Percentiles rank a stretch among this genome's conserved stretches.
Conservation (phyloP, 1,140 invertebrate genomes). For the Rhyacophila brunnea region DNA sequence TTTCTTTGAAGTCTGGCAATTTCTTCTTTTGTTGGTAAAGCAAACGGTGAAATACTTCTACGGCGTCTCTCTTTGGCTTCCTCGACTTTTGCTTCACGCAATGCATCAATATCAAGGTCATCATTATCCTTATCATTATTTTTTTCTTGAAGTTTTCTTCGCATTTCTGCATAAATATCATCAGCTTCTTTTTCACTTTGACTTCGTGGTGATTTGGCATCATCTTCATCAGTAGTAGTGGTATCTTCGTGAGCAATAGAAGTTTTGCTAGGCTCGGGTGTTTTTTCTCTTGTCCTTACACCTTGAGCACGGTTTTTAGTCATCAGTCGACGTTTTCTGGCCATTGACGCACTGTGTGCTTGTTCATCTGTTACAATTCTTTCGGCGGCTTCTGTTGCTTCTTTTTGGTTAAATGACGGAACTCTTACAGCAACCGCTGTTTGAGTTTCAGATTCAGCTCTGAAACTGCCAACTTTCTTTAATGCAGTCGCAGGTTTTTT, state of each 20-base stretch:
- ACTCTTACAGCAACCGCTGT: slow-evolving; percentile 37
- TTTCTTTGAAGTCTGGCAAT: slow-evolving; percentile 42
- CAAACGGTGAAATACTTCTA: slow-evolving; percentile 54
- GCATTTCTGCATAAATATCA: slow-evolving; percentile 53
- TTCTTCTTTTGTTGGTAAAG: slow-evolving; percentile 47
- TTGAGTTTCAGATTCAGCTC: slow-evolving; percentile 44
- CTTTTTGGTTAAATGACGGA: slow-evolving; percentile 34
- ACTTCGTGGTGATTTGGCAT: slow-evolving; percentile 34
- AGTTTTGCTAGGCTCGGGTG: slow-evolving; percentile 53
- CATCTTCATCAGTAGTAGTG: slow-evolving; percentile 52
- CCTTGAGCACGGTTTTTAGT: slow-evolving; percentile 52
- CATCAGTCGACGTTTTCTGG: slow-evolving; percentile 53
- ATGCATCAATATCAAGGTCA: slow-evolving; percentile 49
- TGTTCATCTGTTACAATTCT: slow-evolving; percentile 49
- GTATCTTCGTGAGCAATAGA: slow-evolving; percentile 47
- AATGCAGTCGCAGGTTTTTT: slow-evolving; percentile 17
- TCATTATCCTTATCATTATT: slow-evolving; percentile 48
- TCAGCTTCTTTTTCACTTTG: slow-evolving; percentile 47
- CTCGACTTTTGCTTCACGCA: slow-evolving; percentile 45
- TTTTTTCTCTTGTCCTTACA: slow-evolving; percentile 56
- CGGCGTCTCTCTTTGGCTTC: slow-evolving; percentile 49
- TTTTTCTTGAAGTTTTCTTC: slow-evolving; percentile 48
- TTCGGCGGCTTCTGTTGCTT: slow-evolving; percentile 35
- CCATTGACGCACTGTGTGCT: slow-evolving; percentile 47
- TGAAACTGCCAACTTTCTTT: slow-evolving; percentile 33